Evolutionary conservation across 37 sponge, comb jelly and placozoan species (phyloP), one percentile per base, ranked within the genome.

Genomic region (Halichondria panicea): DNA sequence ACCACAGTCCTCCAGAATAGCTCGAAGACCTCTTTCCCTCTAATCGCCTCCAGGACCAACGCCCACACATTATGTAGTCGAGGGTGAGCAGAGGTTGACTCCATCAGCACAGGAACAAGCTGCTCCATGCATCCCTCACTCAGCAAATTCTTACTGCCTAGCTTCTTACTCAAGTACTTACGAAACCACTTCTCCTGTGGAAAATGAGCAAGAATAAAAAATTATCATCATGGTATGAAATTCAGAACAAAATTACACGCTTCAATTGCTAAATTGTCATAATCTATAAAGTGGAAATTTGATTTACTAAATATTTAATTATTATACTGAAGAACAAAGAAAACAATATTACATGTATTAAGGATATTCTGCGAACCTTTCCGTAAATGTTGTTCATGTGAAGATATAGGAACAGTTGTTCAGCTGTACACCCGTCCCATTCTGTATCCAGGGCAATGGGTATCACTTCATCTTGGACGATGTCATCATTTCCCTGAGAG

Each of bases 21-120:
- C 0, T 15, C 30, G 34, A 81, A 71, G 24, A 38, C 63, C 35
- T 50, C 60, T 35, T 28, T 70, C 60, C 18, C 42, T 59, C 77
- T 59, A 25, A 82, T 53, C 1, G 50, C 55, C 5, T 68, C 57
- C 1, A 80, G 33, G 15, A 88, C 64, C 8, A 56, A 31, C 12
- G 60, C 64, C 89, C 89, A 88, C 46, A 88, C 83, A 60, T 15
- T 28, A 45, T 88, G 89, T 7, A 88, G 68, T 4, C 78, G 61
- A 27, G 89, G 83, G 58, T 71, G 78, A 48, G 84, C 12, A 5
- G 54, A 43, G 0, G 78, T 66, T 0, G 84, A 77, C 43, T 28
- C 75, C 61, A 60, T 3, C 58, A 84, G 48, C 2, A 63, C 28
- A 54, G 59, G 0, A 56, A 54, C 77, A 59, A 84, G 54, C 2